Evolutionary conservation across 1,140 invertebrate species (phyloP).

Genomic region (Andricus grossulariae): DNA sequence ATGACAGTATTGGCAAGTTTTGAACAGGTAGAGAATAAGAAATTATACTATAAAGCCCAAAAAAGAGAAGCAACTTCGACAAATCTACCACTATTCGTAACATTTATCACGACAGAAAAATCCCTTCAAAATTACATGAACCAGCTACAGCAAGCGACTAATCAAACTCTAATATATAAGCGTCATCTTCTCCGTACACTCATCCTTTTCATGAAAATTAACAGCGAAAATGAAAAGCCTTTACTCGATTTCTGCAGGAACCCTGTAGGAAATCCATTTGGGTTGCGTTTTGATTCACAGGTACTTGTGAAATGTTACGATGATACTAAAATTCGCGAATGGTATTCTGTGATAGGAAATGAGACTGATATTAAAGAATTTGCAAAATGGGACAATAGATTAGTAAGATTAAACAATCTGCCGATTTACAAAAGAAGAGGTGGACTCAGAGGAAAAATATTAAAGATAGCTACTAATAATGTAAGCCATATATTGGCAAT

Average conservation of each 20-base stretch:
- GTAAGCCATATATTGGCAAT: not conserved
- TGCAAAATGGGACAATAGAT: constrained; percentile 1
- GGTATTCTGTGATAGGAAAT: not conserved
- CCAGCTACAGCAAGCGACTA: no score
- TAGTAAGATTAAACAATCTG: not conserved
- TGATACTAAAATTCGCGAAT: not conserved
- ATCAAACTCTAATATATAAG: no score
- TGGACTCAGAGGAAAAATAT: not conserved
- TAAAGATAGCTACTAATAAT: not conserved
- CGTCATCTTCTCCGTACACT: no score
- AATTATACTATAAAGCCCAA: no score
- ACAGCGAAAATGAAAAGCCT: not conserved
- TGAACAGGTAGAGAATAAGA: no score
- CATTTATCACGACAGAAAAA: no score
- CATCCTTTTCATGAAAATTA: no score
- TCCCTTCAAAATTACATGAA: no score
- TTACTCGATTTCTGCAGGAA: not conserved
- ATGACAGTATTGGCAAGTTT: no score
- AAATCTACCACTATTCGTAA: no score
- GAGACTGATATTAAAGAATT: not conserved
- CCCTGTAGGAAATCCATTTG: not conserved
- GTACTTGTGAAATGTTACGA: not conserved
- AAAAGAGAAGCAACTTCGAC: no score
- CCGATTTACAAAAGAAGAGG: constrained; percentile 2
- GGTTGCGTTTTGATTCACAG: not conserved